A percentile compares a stretch with the other conserved stretches of the same genome.
Evolutionary conservation across 2,888 invertebrate species (phyloP).

Genomic region (Lissonota sp.): DNA sequence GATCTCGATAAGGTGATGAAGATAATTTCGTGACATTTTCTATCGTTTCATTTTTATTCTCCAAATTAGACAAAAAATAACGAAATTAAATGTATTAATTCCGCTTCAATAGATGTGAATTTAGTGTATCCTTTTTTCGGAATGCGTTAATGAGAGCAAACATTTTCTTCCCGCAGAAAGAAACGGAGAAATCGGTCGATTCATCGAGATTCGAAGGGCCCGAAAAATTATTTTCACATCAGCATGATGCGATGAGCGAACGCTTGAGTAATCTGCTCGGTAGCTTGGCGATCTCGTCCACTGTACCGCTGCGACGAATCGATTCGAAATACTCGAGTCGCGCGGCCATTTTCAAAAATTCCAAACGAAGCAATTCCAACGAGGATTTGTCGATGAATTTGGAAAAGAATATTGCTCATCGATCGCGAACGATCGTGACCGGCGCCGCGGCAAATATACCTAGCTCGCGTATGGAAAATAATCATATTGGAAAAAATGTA

Average conservation of each 20-base stretch:
- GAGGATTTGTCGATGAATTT: slow-evolving; percentile 82
- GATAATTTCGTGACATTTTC: not conserved
- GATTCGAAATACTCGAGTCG: slow-evolving; percentile 55
- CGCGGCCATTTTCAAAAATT: slow-evolving; percentile 22
- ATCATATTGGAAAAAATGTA: not conserved
- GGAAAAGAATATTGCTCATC: slow-evolving; percentile 67
- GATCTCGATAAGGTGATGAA: slow-evolving; percentile 19
- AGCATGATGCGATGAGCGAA: slow-evolving; percentile 55
- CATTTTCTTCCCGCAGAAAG: not conserved
- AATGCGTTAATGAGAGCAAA: not conserved
- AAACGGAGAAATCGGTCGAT: slow-evolving; percentile 21
- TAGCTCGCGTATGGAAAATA: not conserved
- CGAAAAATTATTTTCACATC: not conserved
- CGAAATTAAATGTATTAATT: not conserved
- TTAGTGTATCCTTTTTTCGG: too few species aligned
- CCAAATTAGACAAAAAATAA: not conserved
- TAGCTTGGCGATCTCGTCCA: slow-evolving; percentile 49
- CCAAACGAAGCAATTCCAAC: slow-evolving; percentile 84
- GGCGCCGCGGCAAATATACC: slow-evolving; percentile 37
- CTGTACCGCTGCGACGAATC: slow-evolving; percentile 55
- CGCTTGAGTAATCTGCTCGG: slow-evolving; percentile 51
- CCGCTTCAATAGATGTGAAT: too few species aligned
- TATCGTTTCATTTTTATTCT: not conserved
- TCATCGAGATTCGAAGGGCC: not conserved
- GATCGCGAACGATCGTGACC: slow-evolving; percentile 39